These are phyloP conservation scores for Leptinotarsa haldemani DNA, from an alignment of 2,888 invertebrate species.

Conservation along the genomic window DNA sequence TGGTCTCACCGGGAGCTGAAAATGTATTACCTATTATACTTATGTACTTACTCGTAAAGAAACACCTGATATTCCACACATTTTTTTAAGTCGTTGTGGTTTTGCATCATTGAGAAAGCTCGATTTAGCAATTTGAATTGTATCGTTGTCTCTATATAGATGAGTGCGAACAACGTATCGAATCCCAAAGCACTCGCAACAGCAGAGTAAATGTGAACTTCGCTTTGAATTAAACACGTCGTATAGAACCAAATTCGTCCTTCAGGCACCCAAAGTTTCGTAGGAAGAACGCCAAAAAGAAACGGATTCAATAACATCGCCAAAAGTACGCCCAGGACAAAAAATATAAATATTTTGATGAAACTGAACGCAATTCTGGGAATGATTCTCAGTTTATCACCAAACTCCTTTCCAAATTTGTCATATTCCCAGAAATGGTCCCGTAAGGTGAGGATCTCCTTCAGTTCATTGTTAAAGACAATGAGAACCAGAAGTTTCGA, in stretches of 20 bases:
- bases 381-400: background rate
- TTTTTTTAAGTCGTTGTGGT: background rate
- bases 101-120: constrained; percentile 1
- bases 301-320: constrained; percentile 2
- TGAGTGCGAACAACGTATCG: constrained; percentile 1
- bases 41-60: constrained; percentile 2
- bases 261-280: background rate
- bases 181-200: background rate
- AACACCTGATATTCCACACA: constrained; percentile 16
- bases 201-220: background rate
- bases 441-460: background rate
- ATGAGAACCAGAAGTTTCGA: background rate
- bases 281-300: background rate
- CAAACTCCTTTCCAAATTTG: constrained; percentile 3
- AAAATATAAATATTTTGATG: background rate
- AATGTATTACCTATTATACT: background rate
- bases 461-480: background rate
- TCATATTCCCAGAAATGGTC: constrained; percentile 12
- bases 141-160: constrained; percentile 8
- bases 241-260: constrained; percentile 8
- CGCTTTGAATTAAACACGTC: background rate
- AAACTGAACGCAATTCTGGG: background rate
- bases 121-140: constrained; percentile 10
- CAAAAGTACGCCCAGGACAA: background rate
- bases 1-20: no score